Conservation (phyloP, 2,888 invertebrate genomes). For the Macrosiphum euphorbiae region DNA sequence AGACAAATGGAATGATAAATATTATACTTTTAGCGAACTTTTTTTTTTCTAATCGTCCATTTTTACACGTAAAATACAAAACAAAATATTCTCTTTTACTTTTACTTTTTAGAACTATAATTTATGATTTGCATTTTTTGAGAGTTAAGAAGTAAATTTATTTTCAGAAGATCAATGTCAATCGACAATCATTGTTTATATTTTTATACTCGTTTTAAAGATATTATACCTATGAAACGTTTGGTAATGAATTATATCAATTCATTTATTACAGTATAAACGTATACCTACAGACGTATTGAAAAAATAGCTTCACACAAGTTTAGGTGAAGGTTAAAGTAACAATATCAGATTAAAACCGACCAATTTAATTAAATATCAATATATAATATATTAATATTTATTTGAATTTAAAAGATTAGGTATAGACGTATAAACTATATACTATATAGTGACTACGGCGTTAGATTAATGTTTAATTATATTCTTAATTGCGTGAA, state of each 20-base stretch:
- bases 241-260: not conserved
- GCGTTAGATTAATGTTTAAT: not conserved
- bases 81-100: not conserved
- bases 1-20: not conserved
- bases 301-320: not conserved
- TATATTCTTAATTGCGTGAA: slow-evolving; percentile 28
- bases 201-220: not conserved
- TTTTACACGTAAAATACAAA: not conserved
- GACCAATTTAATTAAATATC: not conserved
- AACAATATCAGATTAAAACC: slow-evolving; percentile 5
- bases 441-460: too few species aligned
- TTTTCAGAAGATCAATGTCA: not conserved
- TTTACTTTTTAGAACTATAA: not conserved
- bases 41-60: not conserved
- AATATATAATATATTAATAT: not conserved
- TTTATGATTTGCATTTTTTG: not conserved
- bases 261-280: not conserved
- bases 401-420: not conserved
- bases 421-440: too few species aligned
- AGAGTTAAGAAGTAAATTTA: not conserved
- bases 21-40: not conserved
- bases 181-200: not conserved
- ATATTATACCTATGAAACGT: not conserved
- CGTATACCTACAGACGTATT: not conserved
- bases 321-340: slow-evolving; percentile 27